A percentile compares a stretch with the other conserved stretches of the same genome.
Conservation (phyloP, 1,140 invertebrate species). For the Littorina saxatilis region DNA sequence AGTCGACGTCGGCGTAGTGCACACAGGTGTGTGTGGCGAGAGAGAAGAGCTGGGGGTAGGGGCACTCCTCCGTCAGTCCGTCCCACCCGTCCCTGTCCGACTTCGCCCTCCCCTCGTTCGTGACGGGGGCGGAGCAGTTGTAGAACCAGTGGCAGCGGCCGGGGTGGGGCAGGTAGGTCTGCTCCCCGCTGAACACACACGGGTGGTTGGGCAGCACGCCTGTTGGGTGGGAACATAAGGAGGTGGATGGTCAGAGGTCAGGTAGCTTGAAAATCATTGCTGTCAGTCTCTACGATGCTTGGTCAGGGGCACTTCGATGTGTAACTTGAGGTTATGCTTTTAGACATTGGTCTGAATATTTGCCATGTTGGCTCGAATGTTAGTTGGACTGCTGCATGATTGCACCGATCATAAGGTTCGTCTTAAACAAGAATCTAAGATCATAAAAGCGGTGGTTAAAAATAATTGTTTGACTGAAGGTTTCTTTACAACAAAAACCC, state of each 20-base stretch:
- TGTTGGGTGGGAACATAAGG: no score
- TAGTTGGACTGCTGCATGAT: neutral
- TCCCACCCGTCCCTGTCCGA: neutral
- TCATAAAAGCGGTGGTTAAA: neutral
- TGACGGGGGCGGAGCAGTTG: conserved; percentile 33
- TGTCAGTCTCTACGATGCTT: neutral
- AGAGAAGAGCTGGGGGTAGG: no score
- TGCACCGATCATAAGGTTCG: neutral
- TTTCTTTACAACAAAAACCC: no score
- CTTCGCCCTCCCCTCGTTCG: neutral
- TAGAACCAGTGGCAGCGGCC: no score
- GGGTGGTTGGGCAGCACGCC: no score
- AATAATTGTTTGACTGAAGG: no score
- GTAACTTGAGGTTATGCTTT: neutral
- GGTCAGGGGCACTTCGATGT: neutral
- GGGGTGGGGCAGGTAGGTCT: conserved; percentile 34
- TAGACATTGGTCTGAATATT: neutral
- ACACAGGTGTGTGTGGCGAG: conserved; percentile 20
- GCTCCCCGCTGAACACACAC: conserved; percentile 20
- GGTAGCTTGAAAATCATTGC: neutral
- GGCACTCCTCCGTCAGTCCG: no score
- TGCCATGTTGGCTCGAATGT: neutral
- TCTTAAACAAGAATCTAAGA: neutral
- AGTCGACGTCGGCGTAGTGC: no score
- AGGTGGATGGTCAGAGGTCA: neutral